Evolutionary conservation across 92 coral and sea anemone species (phyloP), one percentile per base, ranked within the genome.

Genomic region (Pocillopora grandis): DNA sequence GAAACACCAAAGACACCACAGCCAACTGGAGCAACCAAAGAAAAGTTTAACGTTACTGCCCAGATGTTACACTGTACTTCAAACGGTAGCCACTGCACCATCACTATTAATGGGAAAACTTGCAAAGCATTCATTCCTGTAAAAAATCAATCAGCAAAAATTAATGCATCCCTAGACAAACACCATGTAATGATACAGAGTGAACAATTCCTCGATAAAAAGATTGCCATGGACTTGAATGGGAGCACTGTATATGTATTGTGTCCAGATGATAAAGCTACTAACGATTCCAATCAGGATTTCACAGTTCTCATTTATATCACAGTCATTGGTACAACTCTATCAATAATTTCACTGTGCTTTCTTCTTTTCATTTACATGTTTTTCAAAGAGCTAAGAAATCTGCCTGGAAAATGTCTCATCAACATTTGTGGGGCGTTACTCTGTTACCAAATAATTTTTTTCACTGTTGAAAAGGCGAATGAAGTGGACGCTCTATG

Each of bases 391-490:
- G 71, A 81, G 13, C 85, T 81, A 2, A 60, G 85, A 20, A 81
- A 81, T 57, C 48, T 81, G 14, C 85, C 85, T 16, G 85, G 85
- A 36, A 81, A 81, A 59, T 81, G 85, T 42, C 77, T 81, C 60
- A 42, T 81, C 62, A 81, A 33, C 8, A 76, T 81, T 12, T 81
- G 61, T 2, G 17, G 36, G 23, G 69, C 85, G 71, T 60, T 81
- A 68, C 21, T 81, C 61, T 71, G 77, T 42, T 81, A 59, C 31
- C 70, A 81, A 81, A 15, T 58, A 19, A n/a, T 81, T 13, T 71
- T 81, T 27, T 58, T 72, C n/a, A 2, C 15, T 37, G 9, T 48
- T n/a, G 61, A 1, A n/a, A 71, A 18, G 76, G 37, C 77, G 48
- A 35, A 9, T 10, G 57, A 76, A 60, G 80, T 36, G 12, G 56